Percentiles rank a stretch among this genome's conserved stretches.
Conservation (phyloP, 2,888 invertebrate genomes). For the Hipparchia semele region DNA sequence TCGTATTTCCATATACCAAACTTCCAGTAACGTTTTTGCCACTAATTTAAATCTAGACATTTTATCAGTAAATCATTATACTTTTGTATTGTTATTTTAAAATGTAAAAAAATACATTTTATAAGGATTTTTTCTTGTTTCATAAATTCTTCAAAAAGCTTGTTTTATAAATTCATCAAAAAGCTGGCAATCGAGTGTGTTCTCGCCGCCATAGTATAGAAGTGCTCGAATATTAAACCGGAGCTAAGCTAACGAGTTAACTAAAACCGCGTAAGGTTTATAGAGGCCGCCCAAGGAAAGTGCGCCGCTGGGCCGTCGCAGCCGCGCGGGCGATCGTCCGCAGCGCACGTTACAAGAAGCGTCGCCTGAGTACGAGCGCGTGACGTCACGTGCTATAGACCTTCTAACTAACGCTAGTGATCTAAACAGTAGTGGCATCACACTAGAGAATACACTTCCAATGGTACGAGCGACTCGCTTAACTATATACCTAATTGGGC, state of each 20-base stretch:
- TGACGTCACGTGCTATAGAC: constrained; percentile 87
- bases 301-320: constrained; percentile 55
- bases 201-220: constrained; percentile 85
- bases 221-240: constrained; percentile 86
- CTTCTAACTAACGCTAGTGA: constrained; percentile 84
- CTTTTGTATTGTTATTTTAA: too few species aligned
- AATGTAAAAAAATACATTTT: too few species aligned
- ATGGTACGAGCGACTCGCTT: rapidly evolving
- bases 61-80: too few species aligned
- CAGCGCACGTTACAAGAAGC: constrained; percentile 79
- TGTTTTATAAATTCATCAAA: constrained; percentile 48
- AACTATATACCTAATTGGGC: constrained; percentile 52
- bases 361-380: constrained; percentile 81
- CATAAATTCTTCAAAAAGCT: too few species aligned
- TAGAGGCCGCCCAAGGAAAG: constrained; percentile 80
- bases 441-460: constrained; percentile 86
- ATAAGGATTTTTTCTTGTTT: too few species aligned
- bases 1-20: too few species aligned
- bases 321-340: constrained; percentile 86
- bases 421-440: constrained; percentile 87
- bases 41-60: too few species aligned
- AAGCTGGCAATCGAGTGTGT: constrained; percentile 77
- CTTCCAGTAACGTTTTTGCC: too few species aligned
- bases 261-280: constrained; percentile 79
- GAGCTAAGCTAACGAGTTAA: constrained; percentile 86